Evolutionary conservation across 2,888 invertebrate genomes (phyloP).

Genomic region (Parelbella ahira): DNA sequence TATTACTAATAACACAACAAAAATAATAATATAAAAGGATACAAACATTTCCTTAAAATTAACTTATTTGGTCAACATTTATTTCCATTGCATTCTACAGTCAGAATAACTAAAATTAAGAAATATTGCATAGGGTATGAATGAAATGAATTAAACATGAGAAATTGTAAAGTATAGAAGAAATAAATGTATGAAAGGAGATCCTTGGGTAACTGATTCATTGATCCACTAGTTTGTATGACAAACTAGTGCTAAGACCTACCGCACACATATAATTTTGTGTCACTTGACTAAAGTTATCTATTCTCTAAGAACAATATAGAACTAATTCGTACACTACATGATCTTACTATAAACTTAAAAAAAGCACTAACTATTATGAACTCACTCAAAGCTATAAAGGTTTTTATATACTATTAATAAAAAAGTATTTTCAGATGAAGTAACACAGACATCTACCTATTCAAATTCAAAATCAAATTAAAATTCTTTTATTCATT

Average conservation of each 20-base stretch:
- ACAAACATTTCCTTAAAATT: constrained; percentile 12
- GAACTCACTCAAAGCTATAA: constrained; percentile 1
- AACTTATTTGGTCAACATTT: constrained; percentile 14
- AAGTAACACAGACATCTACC: too few species aligned
- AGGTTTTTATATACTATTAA: too few species aligned
- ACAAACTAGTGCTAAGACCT: constrained; percentile 23
- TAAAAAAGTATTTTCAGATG: too few species aligned
- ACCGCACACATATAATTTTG: constrained; percentile 15
- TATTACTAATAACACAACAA: constrained; percentile 2
- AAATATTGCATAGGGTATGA: constrained; percentile 13
- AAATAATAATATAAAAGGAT: constrained; percentile 7
- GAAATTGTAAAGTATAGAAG: constrained; percentile 7
- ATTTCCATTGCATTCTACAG: constrained; percentile 6
- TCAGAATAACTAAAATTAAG: constrained; percentile 4
- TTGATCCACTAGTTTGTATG: constrained; percentile 19
- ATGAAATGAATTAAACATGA: constrained; percentile 7
- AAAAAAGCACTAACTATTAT: not conserved
- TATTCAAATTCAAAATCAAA: too few species aligned
- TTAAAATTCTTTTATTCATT: too few species aligned
- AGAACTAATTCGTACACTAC: not conserved
- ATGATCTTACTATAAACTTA: constrained; percentile 8
- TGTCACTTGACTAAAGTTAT: constrained; percentile 4
- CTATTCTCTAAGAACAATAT: not conserved
- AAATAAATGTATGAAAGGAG: constrained; percentile 11
- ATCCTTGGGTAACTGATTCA: constrained; percentile 19